Percentiles rank a stretch among this genome's conserved stretches.
Evolutionary conservation across 2,113 vertebrate genomes (phyloP).

Genomic region (Ondatra zibethicus): DNA sequence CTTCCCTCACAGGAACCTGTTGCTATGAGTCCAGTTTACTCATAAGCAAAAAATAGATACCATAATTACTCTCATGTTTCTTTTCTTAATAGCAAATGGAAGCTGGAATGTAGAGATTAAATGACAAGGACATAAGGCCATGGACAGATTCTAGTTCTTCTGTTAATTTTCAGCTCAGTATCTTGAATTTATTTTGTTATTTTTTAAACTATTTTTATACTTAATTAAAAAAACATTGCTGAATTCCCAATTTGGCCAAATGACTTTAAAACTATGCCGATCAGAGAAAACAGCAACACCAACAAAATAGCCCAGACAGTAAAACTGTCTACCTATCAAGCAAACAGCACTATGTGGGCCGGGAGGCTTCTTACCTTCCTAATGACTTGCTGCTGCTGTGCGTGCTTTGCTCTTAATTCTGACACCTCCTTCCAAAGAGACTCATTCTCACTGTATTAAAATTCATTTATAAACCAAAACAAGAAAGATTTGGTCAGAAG

Average conservation of each 20-base stretch:
- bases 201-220: background rate
- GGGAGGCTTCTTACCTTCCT: slow-evolving; percentile 89
- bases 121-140: slow-evolving; percentile 40
- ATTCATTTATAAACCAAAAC: slow-evolving; percentile 64
- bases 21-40: slow-evolving; percentile 46
- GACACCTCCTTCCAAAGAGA: slow-evolving; percentile 96
- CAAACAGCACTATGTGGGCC: background rate
- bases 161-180: slow-evolving; percentile 37
- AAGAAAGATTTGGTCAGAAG: slow-evolving; percentile 23
- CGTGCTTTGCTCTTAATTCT: slow-evolving; percentile 95
- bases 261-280: slow-evolving; percentile 35
- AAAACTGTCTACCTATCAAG: background rate
- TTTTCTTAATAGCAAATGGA: slow-evolving; percentile 56
- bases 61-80: slow-evolving; percentile 42
- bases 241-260: background rate
- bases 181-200: slow-evolving; percentile 34
- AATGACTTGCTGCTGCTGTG: slow-evolving; percentile 96
- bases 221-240: background rate
- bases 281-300: background rate
- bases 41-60: slow-evolving; percentile 65
- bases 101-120: slow-evolving; percentile 29
- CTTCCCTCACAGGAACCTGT: slow-evolving; percentile 3
- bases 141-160: background rate
- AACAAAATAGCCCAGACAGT: background rate
- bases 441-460: slow-evolving; percentile 93